Conservation (phyloP, 2,888 invertebrate species). For the Heteromurus nitidus region DNA sequence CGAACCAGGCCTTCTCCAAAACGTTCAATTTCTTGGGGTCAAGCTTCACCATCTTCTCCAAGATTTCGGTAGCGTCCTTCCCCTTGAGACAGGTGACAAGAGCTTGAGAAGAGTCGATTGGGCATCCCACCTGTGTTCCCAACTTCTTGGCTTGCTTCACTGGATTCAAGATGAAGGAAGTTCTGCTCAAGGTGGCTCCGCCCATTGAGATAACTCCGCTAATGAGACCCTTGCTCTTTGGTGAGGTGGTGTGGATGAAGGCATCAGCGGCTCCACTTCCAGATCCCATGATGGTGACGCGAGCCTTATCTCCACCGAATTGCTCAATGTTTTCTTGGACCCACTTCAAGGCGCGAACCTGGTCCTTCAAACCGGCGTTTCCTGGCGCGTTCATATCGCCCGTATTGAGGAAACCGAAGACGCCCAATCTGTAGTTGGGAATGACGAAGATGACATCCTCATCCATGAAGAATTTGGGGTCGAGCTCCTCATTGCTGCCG, state of each 20-base stretch:
- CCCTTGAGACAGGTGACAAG: constrained; percentile 67
- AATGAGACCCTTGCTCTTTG: constrained; percentile 54
- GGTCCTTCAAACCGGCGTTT: constrained; percentile 58
- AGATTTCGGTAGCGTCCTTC: constrained; percentile 49
- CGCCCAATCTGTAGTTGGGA: constrained; percentile 52
- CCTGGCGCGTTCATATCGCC: constrained; percentile 57
- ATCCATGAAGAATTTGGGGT: constrained; percentile 67
- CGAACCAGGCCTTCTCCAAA: constrained; percentile 39
- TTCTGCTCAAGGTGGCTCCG: constrained; percentile 49
- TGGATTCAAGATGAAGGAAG: constrained; percentile 60
- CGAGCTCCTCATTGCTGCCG: constrained; percentile 39
- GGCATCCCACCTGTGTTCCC: constrained; percentile 66
- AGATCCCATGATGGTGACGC: constrained; percentile 49
- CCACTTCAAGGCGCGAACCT: constrained; percentile 46
- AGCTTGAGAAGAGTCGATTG: constrained; percentile 55
- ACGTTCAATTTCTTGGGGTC: constrained; percentile 30
- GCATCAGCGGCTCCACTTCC: constrained; percentile 49
- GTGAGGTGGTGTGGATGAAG: constrained; percentile 39
- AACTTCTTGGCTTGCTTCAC: constrained; percentile 65
- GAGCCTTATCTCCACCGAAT: constrained; percentile 63
- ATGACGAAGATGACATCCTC: constrained; percentile 61
- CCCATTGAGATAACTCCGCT: constrained; percentile 35
- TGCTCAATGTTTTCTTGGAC: constrained; percentile 61
- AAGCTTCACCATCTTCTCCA: constrained; percentile 47
- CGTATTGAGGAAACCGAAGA: constrained; percentile 42